A percentile compares a stretch with the other conserved stretches of the same genome.
phyloP scores from a whole-genome alignment of 2,888 invertebrate species.

The Apotomis turbidana region DNA sequence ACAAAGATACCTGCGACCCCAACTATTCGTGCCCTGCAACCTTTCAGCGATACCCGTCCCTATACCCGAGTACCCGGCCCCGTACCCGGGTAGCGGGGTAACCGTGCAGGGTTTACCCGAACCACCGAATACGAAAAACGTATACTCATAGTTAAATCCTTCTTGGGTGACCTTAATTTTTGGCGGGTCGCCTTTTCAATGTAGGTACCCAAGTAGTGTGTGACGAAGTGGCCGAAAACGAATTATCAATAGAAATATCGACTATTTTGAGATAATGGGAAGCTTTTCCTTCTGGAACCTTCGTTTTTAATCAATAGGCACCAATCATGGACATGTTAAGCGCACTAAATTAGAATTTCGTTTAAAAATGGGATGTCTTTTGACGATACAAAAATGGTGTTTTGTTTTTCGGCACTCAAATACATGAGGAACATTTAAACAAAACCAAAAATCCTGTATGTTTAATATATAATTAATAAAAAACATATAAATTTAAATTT shows the following conservation, averaged over 20 bases:
- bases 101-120: background rate
- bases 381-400: no score
- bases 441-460: no score
- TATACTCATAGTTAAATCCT: constrained; percentile 19
- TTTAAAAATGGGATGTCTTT: no score
- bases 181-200: constrained; percentile 13
- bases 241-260: background rate
- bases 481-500: no score
- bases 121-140: constrained; percentile 15
- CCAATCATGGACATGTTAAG: no score
- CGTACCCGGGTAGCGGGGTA: constrained; percentile 7
- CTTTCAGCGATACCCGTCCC: constrained; percentile 20
- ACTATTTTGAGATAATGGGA: background rate
- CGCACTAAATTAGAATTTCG: no score
- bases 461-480: no score
- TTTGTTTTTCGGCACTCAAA: no score
- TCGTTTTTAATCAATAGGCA: no score
- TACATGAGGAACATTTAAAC: no score
- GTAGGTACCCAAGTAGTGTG: constrained; percentile 14
- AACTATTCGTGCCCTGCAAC: constrained; percentile 28
- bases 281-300: no score
- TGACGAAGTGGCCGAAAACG: background rate
- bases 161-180: constrained; percentile 25
- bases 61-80: background rate
- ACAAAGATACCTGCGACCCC: constrained; percentile 40